Percentiles rank a stretch among this genome's conserved stretches.
phyloP scores from a whole-genome alignment of 2,888 invertebrate species.

The Limenitis camilla region DNA sequence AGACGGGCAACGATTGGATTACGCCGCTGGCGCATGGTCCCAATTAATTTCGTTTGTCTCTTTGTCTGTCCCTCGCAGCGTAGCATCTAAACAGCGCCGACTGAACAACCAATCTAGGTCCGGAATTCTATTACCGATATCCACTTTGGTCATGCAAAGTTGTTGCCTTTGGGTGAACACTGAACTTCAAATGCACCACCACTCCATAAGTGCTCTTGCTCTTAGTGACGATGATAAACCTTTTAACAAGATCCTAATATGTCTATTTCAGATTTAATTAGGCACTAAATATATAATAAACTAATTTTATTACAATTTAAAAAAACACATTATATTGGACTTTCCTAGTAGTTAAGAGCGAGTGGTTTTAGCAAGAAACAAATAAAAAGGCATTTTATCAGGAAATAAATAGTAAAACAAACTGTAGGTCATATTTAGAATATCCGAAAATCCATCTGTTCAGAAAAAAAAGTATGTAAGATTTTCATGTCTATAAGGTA shows the following conservation, averaged over 20 bases:
- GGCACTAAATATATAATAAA: no score
- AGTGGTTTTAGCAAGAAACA: no score
- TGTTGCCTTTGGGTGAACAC: slow-evolving; percentile 27
- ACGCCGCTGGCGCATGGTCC: slow-evolving; percentile 56
- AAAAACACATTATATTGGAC: no score
- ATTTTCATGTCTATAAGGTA: background rate
- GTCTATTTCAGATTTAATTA: no score
- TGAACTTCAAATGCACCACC: slow-evolving; percentile 24
- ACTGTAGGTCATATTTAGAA: no score
- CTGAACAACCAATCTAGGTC: slow-evolving; percentile 50
- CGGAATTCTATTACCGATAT: slow-evolving; percentile 61
- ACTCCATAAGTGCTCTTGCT: slow-evolving; percentile 13
- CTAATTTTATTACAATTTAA: no score
- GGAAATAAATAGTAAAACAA: no score
- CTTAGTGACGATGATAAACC: slow-evolving; percentile 5
- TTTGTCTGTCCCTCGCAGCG: slow-evolving; percentile 46
- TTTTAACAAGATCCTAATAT: background rate
- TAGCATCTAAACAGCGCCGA: slow-evolving; percentile 48
- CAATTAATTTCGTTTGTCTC: slow-evolving; percentile 71
- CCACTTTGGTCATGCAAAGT: slow-evolving; percentile 33
- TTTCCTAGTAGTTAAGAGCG: no score
- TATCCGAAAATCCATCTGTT: background rate
- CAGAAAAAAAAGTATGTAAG: background rate
- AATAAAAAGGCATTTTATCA: no score
- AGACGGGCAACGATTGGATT: slow-evolving; percentile 53